Conservation (phyloP, 2,797 vertebrate species). For the Pteronotus mesoamericanus region DNA sequence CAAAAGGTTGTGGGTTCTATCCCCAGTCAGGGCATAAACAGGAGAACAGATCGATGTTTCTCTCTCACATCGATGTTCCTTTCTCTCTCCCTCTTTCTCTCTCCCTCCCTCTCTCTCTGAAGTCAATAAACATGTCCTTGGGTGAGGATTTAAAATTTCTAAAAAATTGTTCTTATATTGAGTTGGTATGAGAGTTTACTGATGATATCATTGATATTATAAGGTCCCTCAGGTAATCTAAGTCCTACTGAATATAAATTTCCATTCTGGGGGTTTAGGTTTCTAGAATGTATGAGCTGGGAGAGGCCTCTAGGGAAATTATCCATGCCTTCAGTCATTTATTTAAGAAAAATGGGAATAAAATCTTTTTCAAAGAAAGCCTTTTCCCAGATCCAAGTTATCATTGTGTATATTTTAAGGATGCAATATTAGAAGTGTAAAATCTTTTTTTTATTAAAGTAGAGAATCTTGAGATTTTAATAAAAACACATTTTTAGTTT, state of each 20-base stretch:
- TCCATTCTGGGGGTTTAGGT: not conserved
- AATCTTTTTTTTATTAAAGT: not conserved
- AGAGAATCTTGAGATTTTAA: not conserved
- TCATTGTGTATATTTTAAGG: not conserved
- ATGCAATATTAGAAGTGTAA: not conserved
- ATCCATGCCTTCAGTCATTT: not conserved
- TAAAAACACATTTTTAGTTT: slow-evolving; percentile 33
- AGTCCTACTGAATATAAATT: not conserved
- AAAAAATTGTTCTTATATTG: not conserved
- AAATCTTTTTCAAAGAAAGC: not conserved
- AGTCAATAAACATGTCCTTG: too few relatives aligned
- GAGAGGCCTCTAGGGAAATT: not conserved
- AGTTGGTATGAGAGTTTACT: not conserved
- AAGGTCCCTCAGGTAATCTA: not conserved
- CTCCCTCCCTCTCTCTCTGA: too few relatives aligned
- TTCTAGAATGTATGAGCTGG: not conserved
- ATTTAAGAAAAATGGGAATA: not conserved
- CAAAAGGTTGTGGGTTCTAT: too few relatives aligned
- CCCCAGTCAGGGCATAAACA: too few relatives aligned
- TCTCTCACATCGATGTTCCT: too few relatives aligned
- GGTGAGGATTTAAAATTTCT: not conserved
- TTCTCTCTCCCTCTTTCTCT: too few relatives aligned
- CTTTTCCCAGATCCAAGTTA: not conserved
- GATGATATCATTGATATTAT: not conserved
- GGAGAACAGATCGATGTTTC: too few relatives aligned